These are phyloP conservation scores for Xiphydria camelus DNA, from an alignment of 2,888 invertebrate genomes.

Conservation along the genomic window DNA sequence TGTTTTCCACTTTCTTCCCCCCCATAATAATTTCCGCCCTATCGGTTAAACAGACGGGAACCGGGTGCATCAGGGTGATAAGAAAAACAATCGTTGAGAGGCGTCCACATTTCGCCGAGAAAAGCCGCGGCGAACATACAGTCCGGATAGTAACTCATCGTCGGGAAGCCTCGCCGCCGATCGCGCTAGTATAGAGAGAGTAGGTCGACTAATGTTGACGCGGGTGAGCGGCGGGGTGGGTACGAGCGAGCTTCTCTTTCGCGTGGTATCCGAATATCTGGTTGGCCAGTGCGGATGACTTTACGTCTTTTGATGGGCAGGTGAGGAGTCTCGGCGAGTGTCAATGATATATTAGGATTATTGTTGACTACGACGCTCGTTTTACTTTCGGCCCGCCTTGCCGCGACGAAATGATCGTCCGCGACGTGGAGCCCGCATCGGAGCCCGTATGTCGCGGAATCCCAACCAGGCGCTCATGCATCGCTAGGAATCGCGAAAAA, in stretches of 20 bases:
- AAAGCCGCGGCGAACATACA: conserved; percentile 33
- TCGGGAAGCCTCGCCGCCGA: conserved; percentile 5
- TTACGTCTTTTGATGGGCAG: conserved; percentile 59
- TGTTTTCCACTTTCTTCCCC: too few species aligned
- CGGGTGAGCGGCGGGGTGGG: background rate
- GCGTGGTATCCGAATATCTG: conserved; percentile 38
- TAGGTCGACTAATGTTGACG: background rate
- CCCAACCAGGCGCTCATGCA: conserved; percentile 42
- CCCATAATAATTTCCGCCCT: too few species aligned
- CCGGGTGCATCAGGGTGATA: conserved; percentile 24
- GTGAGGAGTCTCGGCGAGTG: conserved; percentile 58
- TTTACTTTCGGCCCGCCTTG: conserved; percentile 2
- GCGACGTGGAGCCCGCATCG: conserved; percentile 45
- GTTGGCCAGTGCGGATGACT: conserved; percentile 58
- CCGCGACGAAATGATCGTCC: conserved; percentile 12
- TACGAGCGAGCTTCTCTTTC: conserved; percentile 19
- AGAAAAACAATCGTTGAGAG: conserved; percentile 52
- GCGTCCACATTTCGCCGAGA: conserved; percentile 57
- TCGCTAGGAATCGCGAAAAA: conserved; percentile 22
- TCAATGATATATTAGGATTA: conserved; percentile 43
- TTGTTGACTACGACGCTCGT: conserved; percentile 10
- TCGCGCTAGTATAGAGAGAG: too few species aligned
- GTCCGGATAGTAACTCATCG: conserved; percentile 11
- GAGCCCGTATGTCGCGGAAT: conserved; percentile 54
- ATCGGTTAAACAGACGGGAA: too few species aligned